Percentiles rank a stretch among this genome's conserved stretches.
Evolutionary conservation across 1,140 invertebrate species (phyloP).

Genomic region (Arctopsyche grandis): DNA sequence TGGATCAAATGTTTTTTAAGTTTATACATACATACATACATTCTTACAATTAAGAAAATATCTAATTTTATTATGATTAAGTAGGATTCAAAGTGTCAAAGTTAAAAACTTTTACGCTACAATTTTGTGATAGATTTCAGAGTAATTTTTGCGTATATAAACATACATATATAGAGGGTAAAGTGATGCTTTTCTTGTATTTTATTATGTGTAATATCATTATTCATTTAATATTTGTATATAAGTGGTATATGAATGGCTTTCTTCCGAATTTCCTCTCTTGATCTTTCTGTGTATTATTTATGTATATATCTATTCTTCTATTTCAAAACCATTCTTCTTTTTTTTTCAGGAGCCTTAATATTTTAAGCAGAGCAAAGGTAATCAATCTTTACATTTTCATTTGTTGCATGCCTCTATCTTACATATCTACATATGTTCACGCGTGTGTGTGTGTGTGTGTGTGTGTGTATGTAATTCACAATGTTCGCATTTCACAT

Average conservation of each 20-base stretch:
- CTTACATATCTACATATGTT: no score
- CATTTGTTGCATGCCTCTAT: slow-evolving; percentile 33
- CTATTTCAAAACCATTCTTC: background rate
- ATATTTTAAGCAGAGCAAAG: slow-evolving; percentile 51
- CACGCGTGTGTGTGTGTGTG: no score
- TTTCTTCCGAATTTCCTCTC: background rate
- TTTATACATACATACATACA: no score
- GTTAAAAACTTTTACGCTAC: no score
- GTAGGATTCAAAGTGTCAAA: no score
- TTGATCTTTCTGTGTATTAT: slow-evolving; percentile 17
- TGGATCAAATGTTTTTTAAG: no score
- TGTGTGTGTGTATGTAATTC: background rate
- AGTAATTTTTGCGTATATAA: no score
- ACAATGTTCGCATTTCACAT: background rate
- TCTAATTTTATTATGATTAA: no score
- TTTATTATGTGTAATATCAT: background rate
- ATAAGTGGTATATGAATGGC: background rate
- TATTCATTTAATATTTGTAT: background rate
- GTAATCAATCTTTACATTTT: slow-evolving; percentile 42
- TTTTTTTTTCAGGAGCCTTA: slow-evolving; percentile 52
- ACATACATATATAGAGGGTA: no score
- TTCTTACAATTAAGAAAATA: no score
- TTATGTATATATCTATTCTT: background rate
- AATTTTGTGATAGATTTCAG: no score
- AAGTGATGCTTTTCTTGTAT: no score